Conservation (phyloP, 53 echinoderm and acorn worm species). For the Henricia sp. region DNA sequence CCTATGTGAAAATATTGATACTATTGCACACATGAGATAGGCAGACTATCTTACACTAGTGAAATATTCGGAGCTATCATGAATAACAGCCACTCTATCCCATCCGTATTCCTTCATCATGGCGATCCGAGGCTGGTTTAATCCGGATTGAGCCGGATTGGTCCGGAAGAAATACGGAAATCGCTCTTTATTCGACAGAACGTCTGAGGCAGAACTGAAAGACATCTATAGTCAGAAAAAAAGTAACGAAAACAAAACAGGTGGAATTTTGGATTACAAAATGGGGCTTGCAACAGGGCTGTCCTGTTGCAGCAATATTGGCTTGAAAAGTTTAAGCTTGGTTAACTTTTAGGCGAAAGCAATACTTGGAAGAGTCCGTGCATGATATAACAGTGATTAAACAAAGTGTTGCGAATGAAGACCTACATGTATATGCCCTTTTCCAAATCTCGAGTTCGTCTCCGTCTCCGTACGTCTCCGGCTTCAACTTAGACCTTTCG, state of each 20-base stretch:
- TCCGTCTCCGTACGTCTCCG: too few species aligned
- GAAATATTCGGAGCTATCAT: conserved; percentile 63
- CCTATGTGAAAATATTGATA: not conserved
- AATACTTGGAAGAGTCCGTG: too few species aligned
- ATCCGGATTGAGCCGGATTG: conserved; percentile 60
- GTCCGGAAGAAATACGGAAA: conserved; percentile 72
- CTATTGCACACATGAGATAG: not conserved
- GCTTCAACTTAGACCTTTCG: too few species aligned
- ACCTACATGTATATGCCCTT: too few species aligned
- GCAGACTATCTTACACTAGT: conserved; percentile 46
- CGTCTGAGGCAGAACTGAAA: conserved; percentile 62
- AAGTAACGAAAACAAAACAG: not conserved
- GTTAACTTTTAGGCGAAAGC: too few species aligned
- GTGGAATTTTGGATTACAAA: not conserved
- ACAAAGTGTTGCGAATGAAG: too few species aligned
- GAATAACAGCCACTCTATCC: conserved; percentile 52
- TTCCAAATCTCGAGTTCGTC: too few species aligned
- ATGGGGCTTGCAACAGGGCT: not conserved
- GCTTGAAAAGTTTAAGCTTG: too few species aligned
- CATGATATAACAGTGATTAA: too few species aligned
- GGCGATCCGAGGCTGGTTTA: conserved; percentile 58
- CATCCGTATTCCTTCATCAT: conserved; percentile 64
- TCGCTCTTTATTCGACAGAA: conserved; percentile 44
- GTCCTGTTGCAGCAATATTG: not conserved
- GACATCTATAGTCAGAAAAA: conserved; percentile 46